Evolutionary conservation across 2,113 vertebrate genomes (phyloP).

Genomic region (Bubalus kerabau): DNA sequence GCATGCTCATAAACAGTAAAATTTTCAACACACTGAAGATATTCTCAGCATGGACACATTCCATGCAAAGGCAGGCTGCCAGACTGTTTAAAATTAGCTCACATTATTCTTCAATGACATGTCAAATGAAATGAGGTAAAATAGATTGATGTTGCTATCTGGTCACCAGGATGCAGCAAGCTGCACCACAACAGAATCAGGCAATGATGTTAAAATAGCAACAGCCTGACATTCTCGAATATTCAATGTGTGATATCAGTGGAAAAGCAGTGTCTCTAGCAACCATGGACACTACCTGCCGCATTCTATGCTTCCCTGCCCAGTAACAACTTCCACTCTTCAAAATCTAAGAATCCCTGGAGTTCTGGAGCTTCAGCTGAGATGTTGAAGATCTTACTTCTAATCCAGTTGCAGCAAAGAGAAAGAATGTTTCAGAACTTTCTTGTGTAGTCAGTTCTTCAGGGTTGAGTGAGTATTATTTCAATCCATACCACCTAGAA

Average conservation of each 20-base stretch:
- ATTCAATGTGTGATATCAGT: background rate
- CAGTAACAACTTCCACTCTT: background rate
- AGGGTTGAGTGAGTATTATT: background rate
- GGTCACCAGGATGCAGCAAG: background rate
- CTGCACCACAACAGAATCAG: background rate
- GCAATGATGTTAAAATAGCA: background rate
- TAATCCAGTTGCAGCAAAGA: background rate
- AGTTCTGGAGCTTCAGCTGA: background rate
- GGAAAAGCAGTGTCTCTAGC: background rate
- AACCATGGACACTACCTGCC: background rate
- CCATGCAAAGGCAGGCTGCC: background rate
- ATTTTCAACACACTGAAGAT: conserved; percentile 30
- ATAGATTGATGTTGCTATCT: conserved; percentile 12
- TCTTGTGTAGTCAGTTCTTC: background rate
- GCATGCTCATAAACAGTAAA: conserved; percentile 20
- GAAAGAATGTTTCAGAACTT: background rate
- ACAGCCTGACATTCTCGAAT: background rate
- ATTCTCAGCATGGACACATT: background rate
- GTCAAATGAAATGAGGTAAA: conserved; percentile 53
- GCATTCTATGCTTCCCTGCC: background rate
- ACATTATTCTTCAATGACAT: conserved; percentile 47
- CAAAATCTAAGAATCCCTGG: background rate
- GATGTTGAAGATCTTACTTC: background rate
- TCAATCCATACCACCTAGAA: background rate
- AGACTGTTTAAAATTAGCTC: conserved; percentile 54